Base-by-base conservation (phyloP, 2,113 vertebrate genomes). In the Miniopterus natalensis region DNA sequence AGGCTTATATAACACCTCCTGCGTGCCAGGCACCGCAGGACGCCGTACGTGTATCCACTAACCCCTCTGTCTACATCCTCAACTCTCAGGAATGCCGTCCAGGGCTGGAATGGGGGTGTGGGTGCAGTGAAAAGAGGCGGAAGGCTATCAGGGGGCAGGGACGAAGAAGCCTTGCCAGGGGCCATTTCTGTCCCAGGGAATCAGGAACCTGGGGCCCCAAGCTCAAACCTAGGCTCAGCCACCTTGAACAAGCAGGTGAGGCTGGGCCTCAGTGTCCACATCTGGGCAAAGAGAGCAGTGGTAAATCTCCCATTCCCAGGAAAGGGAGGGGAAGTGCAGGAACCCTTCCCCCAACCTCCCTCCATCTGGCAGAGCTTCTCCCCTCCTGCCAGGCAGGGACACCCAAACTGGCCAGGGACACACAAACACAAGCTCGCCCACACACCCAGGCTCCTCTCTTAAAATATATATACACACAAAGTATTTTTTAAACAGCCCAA, bases 1-100 rank as follows among this genome's bases (percentile, higher is more conserved):
- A 66, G 0, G 29, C 96, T 97, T 97, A 97, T 97, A 81, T 97
- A 97, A 97, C 91, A 90, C 88, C 92, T 77, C 61, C 55, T 25
- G 66, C 81, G 61, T 95, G 96, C 96, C 97, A 97, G 94, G 97
- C 97, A 85, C 96, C 45, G 66, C 40, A 42, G 81, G 95, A 83
- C 88, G 47, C 92, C 18, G 49, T 51, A 8, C 47, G 55, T 40
- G 70, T 1, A 81, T 91, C 93, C 96, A 84, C 89, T 25, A 68
- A 77, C 90, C 95, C 83, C 83, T 80, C 83, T 8, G 29, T 79
- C n/a, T 59, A 63, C 84, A 87, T 4, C 90, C 96, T 95, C 95
- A 49, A 29, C 94, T 92, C 92, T 87, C 92, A 93, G 96, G 95
- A 97, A 95, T 79, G 94, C 84, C 2, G 42, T 31, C 79, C 86